A percentile compares a stretch with the other conserved stretches of the same genome.
Evolutionary conservation across 2,888 invertebrate genomes (phyloP).

Genomic region (Cheilosia vernalis): DNA sequence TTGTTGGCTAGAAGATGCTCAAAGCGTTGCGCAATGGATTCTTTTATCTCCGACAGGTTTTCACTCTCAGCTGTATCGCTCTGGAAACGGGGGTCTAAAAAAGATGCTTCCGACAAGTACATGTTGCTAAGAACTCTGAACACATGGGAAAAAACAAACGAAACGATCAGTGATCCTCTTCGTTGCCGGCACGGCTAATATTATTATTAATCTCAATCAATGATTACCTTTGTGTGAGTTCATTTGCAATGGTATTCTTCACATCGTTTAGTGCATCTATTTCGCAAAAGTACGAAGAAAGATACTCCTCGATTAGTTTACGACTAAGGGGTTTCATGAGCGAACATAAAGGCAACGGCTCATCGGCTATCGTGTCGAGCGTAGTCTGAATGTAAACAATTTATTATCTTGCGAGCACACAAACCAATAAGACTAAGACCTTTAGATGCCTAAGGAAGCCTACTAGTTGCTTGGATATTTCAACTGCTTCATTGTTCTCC

Average conservation of each 20-base stretch:
- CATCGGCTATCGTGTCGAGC: constrained; percentile 77
- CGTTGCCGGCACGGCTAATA: too few relatives aligned
- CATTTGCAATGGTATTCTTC: constrained; percentile 75
- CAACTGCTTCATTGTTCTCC: constrained; percentile 63
- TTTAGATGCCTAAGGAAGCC: constrained; percentile 78
- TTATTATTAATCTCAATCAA: too few relatives aligned
- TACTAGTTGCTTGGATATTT: constrained; percentile 74
- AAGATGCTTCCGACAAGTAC: constrained; percentile 77
- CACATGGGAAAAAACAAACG: neutral
- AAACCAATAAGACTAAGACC: constrained; percentile 56
- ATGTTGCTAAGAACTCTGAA: constrained; percentile 72
- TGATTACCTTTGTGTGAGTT: constrained; percentile 76
- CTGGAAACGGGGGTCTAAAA: constrained; percentile 79
- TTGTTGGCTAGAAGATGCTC: constrained; percentile 61
- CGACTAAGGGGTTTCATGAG: constrained; percentile 77
- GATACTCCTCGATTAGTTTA: constrained; percentile 78
- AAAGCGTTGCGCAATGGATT: constrained; percentile 64
- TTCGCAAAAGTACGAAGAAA: constrained; percentile 71
- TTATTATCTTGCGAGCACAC: neutral
- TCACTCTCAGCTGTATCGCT: constrained; percentile 75
- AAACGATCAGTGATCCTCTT: too few relatives aligned
- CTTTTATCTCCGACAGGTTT: constrained; percentile 61
- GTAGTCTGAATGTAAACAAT: constrained; percentile 74
- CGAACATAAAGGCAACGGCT: constrained; percentile 77
- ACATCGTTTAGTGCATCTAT: constrained; percentile 71